These are phyloP conservation scores for Lasioglossum marginatum DNA, from an alignment of 2,888 invertebrate species.

Conservation along the genomic window DNA sequence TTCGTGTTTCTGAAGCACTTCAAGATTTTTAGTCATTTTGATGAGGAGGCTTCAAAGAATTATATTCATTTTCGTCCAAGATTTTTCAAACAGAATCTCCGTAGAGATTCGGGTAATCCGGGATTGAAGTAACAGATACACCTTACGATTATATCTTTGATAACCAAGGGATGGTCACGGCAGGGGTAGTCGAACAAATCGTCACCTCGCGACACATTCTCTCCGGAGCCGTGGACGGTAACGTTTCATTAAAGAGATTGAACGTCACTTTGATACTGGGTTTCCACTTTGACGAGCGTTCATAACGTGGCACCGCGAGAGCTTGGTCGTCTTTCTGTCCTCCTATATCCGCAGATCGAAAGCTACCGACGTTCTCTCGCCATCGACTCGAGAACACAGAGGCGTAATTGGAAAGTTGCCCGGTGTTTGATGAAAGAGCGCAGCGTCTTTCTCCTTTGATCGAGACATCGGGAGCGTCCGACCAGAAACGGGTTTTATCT, in stretches of 20 bases:
- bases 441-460: constrained; percentile 61
- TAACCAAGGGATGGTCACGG: not conserved
- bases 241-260: constrained; percentile 13
- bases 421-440: constrained; percentile 58
- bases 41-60: not conserved
- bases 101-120: too few species aligned
- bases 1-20: too few species aligned
- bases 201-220: not conserved
- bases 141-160: not conserved
- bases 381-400: constrained; percentile 35
- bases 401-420: constrained; percentile 69
- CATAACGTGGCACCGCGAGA: constrained; percentile 8
- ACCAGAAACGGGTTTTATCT: constrained; percentile 45
- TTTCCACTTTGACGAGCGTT: constrained; percentile 22
- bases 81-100: too few species aligned
- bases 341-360: constrained; percentile 45
- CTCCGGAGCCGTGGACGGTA: not conserved
- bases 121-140: not conserved
- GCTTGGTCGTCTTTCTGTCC: constrained; percentile 7
- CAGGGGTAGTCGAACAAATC: not conserved
- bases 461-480: constrained; percentile 41
- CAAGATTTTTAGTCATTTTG: too few species aligned
- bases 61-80: too few species aligned
- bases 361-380: constrained; percentile 17
- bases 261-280: constrained; percentile 2